A percentile compares a stretch with the other conserved stretches of the same genome.
phyloP scores from a whole-genome alignment of 2,797 vertebrate species.

The Aulostomus chinensis region DNA sequence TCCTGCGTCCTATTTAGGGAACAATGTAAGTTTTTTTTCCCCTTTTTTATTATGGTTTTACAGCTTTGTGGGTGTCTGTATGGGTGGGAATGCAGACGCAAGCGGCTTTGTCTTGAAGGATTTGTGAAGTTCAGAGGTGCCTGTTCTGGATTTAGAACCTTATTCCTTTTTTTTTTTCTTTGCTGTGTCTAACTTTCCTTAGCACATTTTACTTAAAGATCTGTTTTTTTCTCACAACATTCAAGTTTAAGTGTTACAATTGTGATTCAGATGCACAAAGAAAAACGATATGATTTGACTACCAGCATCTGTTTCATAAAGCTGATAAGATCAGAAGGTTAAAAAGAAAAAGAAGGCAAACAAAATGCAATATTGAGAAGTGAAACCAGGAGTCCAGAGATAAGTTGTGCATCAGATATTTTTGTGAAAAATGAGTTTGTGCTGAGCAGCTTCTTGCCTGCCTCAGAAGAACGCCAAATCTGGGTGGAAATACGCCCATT shows the following conservation, averaged over 20 bases:
- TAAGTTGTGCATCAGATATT: too few relatives aligned
- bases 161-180: neutral
- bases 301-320: too few relatives aligned
- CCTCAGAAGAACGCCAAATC: too few relatives aligned
- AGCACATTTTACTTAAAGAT: neutral
- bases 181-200: neutral
- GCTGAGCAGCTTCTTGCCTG: too few relatives aligned
- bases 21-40: slow-evolving; percentile 68
- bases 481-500: too few relatives aligned
- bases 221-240: neutral
- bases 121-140: neutral
- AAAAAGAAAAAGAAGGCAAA: neutral
- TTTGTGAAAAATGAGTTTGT: too few relatives aligned
- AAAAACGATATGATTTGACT: too few relatives aligned
- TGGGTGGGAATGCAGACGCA: neutral
- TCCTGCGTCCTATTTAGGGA: slow-evolving; percentile 33
- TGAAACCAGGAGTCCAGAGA: too few relatives aligned
- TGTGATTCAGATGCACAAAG: neutral
- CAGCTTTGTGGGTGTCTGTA: neutral
- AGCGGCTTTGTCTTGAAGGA: neutral
- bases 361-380: too few relatives aligned
- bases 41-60: slow-evolving; percentile 1
- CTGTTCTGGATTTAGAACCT: neutral
- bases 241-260: neutral
- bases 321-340: neutral